A percentile compares a stretch with the other conserved stretches of the same genome.
These are phyloP conservation scores for Lochmaea capreae DNA, from an alignment of 2,888 invertebrate species.

Conservation along the genomic window DNA sequence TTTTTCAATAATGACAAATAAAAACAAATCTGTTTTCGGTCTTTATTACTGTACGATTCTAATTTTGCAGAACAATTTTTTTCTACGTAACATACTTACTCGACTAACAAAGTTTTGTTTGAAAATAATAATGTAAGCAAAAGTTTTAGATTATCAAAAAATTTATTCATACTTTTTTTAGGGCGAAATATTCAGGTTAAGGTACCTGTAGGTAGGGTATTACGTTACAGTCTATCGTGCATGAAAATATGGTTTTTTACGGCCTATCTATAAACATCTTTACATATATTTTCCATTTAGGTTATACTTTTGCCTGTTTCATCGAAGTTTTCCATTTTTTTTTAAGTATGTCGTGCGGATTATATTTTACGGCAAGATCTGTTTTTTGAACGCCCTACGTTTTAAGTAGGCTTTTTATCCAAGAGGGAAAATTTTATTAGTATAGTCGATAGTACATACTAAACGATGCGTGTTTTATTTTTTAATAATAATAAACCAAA, in stretches of 20 bases:
- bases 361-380: conserved; percentile 18
- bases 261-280: conserved; percentile 34
- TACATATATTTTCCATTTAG: conserved; percentile 36
- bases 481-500: neutral
- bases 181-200: conserved; percentile 27
- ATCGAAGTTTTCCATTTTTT: conserved; percentile 18
- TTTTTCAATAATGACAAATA: too few species aligned
- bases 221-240: conserved; percentile 28
- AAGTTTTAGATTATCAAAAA: conserved; percentile 22
- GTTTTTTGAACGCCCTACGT: neutral
- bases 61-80: too few species aligned
- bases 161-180: conserved; percentile 31
- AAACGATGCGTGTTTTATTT: neutral
- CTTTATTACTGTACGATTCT: too few species aligned
- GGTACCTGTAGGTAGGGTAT: conserved; percentile 33
- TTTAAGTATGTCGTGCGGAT: conserved; percentile 30
- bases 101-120: neutral
- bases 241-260: conserved; percentile 31
- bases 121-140: neutral
- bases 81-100: neutral
- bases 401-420: neutral
- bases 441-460: neutral
- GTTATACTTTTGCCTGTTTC: conserved; percentile 18
- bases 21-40: too few species aligned
- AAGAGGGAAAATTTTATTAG: neutral